A percentile compares a stretch with the other conserved stretches of the same genome.
phyloP scores from a whole-genome alignment of 2,113 vertebrate genomes.

The Epinephelus lanceolatus region DNA sequence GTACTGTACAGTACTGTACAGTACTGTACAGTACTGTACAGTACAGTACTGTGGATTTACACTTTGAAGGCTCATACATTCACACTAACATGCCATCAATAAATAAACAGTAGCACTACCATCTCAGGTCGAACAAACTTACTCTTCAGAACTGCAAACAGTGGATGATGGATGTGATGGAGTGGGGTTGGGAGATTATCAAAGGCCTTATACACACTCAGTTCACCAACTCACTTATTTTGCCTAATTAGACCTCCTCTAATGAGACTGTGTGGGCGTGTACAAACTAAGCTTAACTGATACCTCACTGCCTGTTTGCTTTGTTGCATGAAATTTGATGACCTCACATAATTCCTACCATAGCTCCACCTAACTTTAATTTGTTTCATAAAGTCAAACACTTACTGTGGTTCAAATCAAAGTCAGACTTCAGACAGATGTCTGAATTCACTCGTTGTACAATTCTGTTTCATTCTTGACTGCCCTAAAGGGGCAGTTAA shows the following conservation, averaged over 20 bases:
- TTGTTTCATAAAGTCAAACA: neutral
- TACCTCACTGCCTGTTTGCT: neutral
- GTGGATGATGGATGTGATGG: neutral
- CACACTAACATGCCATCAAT: neutral
- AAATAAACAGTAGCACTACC: neutral
- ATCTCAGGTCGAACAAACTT: neutral
- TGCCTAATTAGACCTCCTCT: neutral
- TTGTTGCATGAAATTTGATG: neutral
- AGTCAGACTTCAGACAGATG: neutral
- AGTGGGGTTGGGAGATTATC: neutral
- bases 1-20: too few relatives aligned
- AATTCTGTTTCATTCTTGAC: neutral
- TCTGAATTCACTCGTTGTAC: neutral
- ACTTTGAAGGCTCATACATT: neutral
- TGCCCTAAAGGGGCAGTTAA: too few relatives aligned
- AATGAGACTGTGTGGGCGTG: neutral
- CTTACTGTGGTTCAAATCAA: neutral
- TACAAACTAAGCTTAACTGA: neutral
- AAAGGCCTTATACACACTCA: neutral
- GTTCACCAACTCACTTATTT: neutral
- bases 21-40: neutral
- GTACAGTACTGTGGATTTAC: neutral
- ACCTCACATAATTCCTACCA: neutral
- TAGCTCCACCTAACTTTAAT: neutral
- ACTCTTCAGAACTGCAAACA: neutral